Conservation (phyloP, 2,113 vertebrate species). For the Struthidea cinerea region DNA sequence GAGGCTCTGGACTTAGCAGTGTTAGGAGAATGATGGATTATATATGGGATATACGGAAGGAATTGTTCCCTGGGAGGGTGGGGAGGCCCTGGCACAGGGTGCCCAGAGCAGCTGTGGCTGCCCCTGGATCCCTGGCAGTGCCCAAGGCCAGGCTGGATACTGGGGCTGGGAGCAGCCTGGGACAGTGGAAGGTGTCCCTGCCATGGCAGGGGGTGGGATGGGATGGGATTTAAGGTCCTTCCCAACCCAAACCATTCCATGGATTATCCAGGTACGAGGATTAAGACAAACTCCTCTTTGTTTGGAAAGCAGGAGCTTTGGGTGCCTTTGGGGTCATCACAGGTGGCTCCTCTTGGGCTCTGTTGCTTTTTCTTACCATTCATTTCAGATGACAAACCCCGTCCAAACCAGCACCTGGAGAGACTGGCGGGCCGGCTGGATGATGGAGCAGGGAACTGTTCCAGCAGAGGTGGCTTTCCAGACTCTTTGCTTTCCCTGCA, state of each 20-base stretch:
- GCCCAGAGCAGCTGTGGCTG: background rate
- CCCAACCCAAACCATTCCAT: rapidly evolving
- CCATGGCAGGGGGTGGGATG: background rate
- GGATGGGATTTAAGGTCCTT: background rate
- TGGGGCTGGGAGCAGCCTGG: background rate
- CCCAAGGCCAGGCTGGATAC: rapidly evolving
- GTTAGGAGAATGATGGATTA: background rate
- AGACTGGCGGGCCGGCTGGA: background rate
- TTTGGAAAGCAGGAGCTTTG: background rate
- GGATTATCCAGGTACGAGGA: background rate
- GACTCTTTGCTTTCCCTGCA: background rate
- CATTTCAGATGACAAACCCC: background rate
- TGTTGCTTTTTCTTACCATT: background rate
- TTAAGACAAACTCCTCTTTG: background rate
- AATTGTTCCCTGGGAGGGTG: background rate
- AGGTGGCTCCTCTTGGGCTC: background rate
- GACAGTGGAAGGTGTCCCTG: rapidly evolving
- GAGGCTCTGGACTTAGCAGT: background rate
- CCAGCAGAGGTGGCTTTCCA: background rate
- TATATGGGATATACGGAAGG: background rate
- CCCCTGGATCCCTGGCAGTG: background rate
- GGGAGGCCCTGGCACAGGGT: background rate
- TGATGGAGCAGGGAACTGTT: background rate
- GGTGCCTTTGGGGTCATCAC: background rate
- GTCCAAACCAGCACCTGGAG: background rate